Evolutionary conservation across 2,113 vertebrate species (phyloP), one percentile per base, ranked within the genome.

Genomic region (Lepus timidus): DNA sequence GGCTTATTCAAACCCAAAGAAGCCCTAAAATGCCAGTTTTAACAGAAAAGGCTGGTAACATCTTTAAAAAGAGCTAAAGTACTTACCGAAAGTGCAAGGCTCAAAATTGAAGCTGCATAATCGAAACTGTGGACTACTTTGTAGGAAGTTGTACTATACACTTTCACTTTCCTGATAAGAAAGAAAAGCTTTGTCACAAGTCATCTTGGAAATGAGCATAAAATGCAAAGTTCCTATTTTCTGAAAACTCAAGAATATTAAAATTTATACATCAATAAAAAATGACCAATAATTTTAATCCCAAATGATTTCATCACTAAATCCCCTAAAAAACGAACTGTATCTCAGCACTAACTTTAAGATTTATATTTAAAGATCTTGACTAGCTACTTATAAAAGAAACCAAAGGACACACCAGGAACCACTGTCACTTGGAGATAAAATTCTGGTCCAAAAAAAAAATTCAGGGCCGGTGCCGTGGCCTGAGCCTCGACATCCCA

Each of bases 121-220:
- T 99, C 99, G 96, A 99, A 99, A 98, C 99, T 99, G 97, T 99
- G 99, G 25, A 99, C 99, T 71, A 99, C 99, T 98, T 99, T 99
- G 94, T 99, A 99, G 88, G 98, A 99, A 86, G 99, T 98, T 55
- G 99, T 99, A 97, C 99, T 99, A 96, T 99, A 99, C 31, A 99
- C 98, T 97, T 99, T 99, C 68, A 99, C 99, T 62, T 99, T 99
- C 98, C 99, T 99, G 96, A 12, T 96, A 1, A 95, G 70, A 95
- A 95, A 0, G 97, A 62, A 89, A 88, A 94, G 23, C 11, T 73
- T 61, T 2, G 82, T 95, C 83, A 97, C n/a, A 97, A 82, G 80
- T 78, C 36, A 94, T 64, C 78, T 68, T 68, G 27, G 84, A 91
- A 93, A 88, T 74, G 6, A 93, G 2, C 25, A 67, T 73, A 88